A percentile compares a stretch with the other conserved stretches of the same genome.
Evolutionary conservation across 2,797 vertebrate species (phyloP).

Genomic region (Onychomys leucogaster): DNA sequence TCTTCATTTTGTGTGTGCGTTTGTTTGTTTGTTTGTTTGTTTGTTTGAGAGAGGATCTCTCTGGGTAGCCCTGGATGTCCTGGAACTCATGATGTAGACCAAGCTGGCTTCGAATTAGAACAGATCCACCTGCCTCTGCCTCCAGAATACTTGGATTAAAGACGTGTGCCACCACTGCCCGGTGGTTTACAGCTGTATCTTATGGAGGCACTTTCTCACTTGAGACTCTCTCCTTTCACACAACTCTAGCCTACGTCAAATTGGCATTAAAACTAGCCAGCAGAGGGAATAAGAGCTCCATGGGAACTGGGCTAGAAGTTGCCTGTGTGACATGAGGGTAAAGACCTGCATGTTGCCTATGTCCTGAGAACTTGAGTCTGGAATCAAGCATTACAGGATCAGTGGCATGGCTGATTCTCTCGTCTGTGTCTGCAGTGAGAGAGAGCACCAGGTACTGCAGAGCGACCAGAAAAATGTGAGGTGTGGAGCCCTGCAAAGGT

Average conservation of each 20-base stretch:
- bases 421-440: neutral
- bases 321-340: too few relatives aligned
- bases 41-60: too few relatives aligned
- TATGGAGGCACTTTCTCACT: neutral
- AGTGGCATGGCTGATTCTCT: too few relatives aligned
- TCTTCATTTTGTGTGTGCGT: too few relatives aligned
- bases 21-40: neutral
- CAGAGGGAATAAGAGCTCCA: neutral
- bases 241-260: neutral
- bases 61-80: too few relatives aligned
- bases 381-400: neutral
- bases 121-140: too few relatives aligned
- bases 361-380: neutral
- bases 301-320: neutral
- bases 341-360: neutral
- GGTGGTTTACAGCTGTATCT: neutral
- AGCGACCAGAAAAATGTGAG: too few relatives aligned
- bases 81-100: too few relatives aligned
- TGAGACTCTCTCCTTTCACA: neutral
- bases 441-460: neutral
- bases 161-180: rapidly evolving
- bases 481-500: neutral
- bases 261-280: neutral
- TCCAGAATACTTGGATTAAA: neutral
- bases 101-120: too few relatives aligned